phyloP scores from a whole-genome alignment of 2,113 vertebrate genomes.

The Arenaria interpres region DNA sequence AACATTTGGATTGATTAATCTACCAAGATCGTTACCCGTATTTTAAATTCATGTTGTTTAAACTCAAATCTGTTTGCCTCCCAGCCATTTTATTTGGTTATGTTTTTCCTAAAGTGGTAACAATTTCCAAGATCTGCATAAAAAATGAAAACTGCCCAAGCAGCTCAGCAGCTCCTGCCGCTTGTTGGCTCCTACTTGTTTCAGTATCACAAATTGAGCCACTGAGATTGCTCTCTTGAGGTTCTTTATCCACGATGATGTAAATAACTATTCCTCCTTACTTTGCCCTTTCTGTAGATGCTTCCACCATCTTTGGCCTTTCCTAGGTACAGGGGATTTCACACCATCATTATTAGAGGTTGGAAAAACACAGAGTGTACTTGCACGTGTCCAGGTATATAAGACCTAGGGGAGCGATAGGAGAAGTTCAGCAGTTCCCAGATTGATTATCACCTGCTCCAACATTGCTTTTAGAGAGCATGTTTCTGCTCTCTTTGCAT shows the following conservation, averaged over 20 bases:
- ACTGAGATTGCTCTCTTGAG: conserved; percentile 49
- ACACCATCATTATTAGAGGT: conserved; percentile 21
- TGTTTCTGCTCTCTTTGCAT: conserved; percentile 30
- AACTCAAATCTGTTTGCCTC: conserved; percentile 77
- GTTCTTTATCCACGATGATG: conserved; percentile 54
- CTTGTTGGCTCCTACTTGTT: conserved; percentile 44
- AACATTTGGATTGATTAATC: conserved; percentile 78
- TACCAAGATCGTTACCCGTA: conserved; percentile 67
- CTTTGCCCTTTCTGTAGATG: conserved; percentile 18
- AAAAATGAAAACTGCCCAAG: conserved; percentile 60
- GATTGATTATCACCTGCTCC: conserved; percentile 58
- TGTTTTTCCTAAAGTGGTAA: conserved; percentile 66
- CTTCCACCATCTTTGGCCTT: conserved; percentile 65
- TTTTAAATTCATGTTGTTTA: conserved; percentile 78
- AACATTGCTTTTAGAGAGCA: conserved; percentile 4
- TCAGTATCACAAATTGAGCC: conserved; percentile 56
- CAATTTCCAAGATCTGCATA: conserved; percentile 71
- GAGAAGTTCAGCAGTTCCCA: conserved; percentile 72
- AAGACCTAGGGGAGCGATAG: conserved; percentile 64
- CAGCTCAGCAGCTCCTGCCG: conserved; percentile 54
- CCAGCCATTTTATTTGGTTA: conserved; percentile 70
- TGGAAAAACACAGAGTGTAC: conserved; percentile 50
- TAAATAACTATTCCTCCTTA: conserved; percentile 69
- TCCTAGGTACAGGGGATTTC: conserved; percentile 48
- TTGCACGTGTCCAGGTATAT: conserved; percentile 50